phyloP scores from a whole-genome alignment of 2,113 vertebrate species.

The Gadus chalcogrammus region DNA sequence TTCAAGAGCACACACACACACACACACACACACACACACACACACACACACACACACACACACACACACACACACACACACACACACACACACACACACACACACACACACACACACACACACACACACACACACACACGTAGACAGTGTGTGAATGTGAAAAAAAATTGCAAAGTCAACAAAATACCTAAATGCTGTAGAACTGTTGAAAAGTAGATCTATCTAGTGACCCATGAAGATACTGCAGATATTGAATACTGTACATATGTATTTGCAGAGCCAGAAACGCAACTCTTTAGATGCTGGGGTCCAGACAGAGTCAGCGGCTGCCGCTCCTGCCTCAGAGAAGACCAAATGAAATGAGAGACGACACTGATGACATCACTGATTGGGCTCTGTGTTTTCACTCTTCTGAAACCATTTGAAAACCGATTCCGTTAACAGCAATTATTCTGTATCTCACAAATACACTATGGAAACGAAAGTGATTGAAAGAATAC shows the following conservation, averaged over 20 bases:
- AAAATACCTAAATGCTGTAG: no score
- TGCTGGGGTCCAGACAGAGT: conserved; percentile 88
- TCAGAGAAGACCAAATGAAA: conserved; percentile 88
- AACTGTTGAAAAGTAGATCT: no score
- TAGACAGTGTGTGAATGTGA: no score
- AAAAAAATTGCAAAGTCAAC: no score
- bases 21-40: no score
- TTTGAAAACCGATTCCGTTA: conserved; percentile 25
- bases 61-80: no score
- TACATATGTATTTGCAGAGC: conserved; percentile 69
- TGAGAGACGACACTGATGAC: conserved; percentile 13
- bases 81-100: no score
- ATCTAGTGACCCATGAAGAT: no score
- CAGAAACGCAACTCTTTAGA: conserved; percentile 85
- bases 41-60: no score
- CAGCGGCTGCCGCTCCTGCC: conserved; percentile 72
- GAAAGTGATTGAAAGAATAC: conserved; percentile 7
- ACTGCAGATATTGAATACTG: not conserved
- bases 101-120: no score
- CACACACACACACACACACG: no score
- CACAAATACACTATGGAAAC: conserved; percentile 1
- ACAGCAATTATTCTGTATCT: conserved; percentile 21
- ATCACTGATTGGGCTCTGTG: not conserved
- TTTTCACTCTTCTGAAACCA: conserved; percentile 16
- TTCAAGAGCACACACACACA: no score